Evolutionary conservation across 1,140 invertebrate genomes (phyloP).

Genomic region (Bombus turneri): DNA sequence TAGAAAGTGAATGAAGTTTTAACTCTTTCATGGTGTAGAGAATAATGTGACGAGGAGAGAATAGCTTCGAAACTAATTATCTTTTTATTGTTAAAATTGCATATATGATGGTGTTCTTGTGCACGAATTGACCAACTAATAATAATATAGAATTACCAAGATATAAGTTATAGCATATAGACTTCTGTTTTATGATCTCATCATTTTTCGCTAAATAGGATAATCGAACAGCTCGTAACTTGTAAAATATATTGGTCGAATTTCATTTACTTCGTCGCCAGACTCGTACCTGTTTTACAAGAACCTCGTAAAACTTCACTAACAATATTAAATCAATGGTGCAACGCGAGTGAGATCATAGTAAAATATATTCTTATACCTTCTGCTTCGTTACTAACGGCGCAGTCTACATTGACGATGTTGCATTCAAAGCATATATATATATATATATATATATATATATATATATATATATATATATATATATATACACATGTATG

Average conservation of each 20-base stretch:
- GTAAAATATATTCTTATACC: not conserved
- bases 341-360: not conserved
- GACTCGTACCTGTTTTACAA: not conserved
- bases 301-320: not conserved
- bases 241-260: not conserved
- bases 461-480: not conserved
- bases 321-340: not conserved
- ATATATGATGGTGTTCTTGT: not conserved
- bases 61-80: not conserved
- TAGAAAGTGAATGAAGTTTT: not conserved
- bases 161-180: no score
- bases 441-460: not conserved
- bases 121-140: no score
- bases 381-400: not conserved
- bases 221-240: not conserved
- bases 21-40: not conserved
- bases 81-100: not conserved
- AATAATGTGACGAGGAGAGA: not conserved
- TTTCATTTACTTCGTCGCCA: not conserved
- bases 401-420: not conserved
- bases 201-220: not conserved
- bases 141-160: no score
- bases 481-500: no score
- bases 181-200: not conserved
- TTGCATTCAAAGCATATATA: not conserved